Base-by-base conservation (phyloP, 2,888 invertebrate genomes). In the Dynastes maya region DNA sequence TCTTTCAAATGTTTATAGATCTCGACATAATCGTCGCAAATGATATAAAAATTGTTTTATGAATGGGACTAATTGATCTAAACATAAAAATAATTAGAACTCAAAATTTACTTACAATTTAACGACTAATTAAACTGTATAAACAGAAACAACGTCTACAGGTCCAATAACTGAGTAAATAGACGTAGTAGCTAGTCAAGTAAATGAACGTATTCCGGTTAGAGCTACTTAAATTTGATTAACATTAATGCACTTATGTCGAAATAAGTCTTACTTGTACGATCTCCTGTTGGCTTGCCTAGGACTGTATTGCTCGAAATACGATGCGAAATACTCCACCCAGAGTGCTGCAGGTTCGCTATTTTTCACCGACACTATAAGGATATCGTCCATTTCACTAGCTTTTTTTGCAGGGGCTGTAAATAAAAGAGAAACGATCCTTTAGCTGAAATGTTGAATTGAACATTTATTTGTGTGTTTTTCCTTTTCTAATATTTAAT, bases 261-360 rank as follows among this genome's bases (percentile, higher is more conserved):
- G 51, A 27, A 70, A 72, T 22, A 32, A 4, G 40, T 5, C 90
- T 91, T 89, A 95, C 95, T 94, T 95, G 90, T 95, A 95, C 81
- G 95, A 94, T 82, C 88, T 88, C 84, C 94, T 91, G 80, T 94
- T 95, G 85, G 95, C 92, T 86, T 95, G 95, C 80, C 94, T 93
- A 45, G 11, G 45, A 89, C 83, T 80, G 83, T 95, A 95, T 89
- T 95, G 95, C 87, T 95, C 94, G 88, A 96, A 96, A 88, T 95
- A 95, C 77, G 94, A 93, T 68, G 93, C 93, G 83, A 96, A 92
- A 88, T 95, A 96, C 86, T 94, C 94, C 22, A 95, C 95, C 94
- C 96, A 95, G 75, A 95, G 88, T 32, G 92, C 92, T 80, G 96
- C 95, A 82, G 95, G 94, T 72, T 95, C 94, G 83, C 95, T 95